Base-by-base conservation (phyloP, 2,888 invertebrate species). In the Luffia ferchaultella region DNA sequence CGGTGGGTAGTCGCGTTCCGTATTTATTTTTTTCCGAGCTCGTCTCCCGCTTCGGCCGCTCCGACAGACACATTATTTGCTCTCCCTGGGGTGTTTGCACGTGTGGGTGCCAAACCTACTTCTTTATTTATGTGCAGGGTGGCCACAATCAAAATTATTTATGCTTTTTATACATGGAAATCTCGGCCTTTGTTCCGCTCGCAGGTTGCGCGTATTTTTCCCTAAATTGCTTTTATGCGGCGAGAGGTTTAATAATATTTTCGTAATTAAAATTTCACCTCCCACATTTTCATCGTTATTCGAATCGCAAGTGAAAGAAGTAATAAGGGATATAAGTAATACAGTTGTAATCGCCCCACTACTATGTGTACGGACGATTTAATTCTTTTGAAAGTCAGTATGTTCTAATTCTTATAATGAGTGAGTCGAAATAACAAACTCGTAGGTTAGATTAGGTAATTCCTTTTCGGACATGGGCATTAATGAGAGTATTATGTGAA, bases 101-200 rank as follows among this genome's bases (percentile, higher is more conserved):
- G 73, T 67, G 67, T 61, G 59, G 54, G 63, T 61, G 68, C 65
- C 66, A 68, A 70, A 63, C 65, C 62, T 68, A 67, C 72, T 70
- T 69, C 69, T 70, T 70, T 76, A 76, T 77, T 76, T 77, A 73
- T 73, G 68, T 67, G 68, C 64, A 64, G 64, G 62, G 67, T 64
- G 63, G 64, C 70, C 73, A 72, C 73, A 71, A 73, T 76, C 76
- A 70, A 77, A 76, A 78, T 77, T 76, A 79, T 79, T 78, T 74
- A 76, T 75, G 72, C 69, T 70, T 72, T 72, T 73, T 73, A 70
- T 68, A 64, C 70, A 73, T 73, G 73, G 67, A 70, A 76, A 74
- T 73, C 70, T 71, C 67, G 55, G 62, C 69, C 65, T 75, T 75
- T 76, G 74, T 76, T 67, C 70, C 58, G 55, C 55, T 52, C 51